A percentile compares a stretch with the other conserved stretches of the same genome.
phyloP scores from a whole-genome alignment of 2,797 vertebrate species.

The Podarcis lilfordi region DNA sequence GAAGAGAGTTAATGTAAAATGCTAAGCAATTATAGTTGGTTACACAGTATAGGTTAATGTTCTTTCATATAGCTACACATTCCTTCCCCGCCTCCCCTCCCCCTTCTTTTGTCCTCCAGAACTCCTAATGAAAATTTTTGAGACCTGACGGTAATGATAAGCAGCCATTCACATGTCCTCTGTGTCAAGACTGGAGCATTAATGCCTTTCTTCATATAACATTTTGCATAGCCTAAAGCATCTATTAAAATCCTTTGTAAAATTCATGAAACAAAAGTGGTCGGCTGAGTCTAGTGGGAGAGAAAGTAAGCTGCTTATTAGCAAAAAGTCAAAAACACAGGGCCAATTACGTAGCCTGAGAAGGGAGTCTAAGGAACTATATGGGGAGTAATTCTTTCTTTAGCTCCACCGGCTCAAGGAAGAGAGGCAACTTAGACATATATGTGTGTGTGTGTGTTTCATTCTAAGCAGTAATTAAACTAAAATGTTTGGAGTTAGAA shows the following conservation, averaged over 20 bases:
- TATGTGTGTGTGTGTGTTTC: slow-evolving; percentile 56
- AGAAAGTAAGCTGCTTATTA: slow-evolving; percentile 99
- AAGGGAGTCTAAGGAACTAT: slow-evolving; percentile 96
- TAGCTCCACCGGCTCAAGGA: slow-evolving; percentile 93
- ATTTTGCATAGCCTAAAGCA: slow-evolving; percentile 99
- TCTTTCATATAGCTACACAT: slow-evolving; percentile 91
- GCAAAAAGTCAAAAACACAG: slow-evolving; percentile 99
- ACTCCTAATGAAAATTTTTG: slow-evolving; percentile 98
- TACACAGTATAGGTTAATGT: slow-evolving; percentile 98
- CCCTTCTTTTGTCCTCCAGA: slow-evolving; percentile 90
- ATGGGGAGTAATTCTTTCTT: slow-evolving; percentile 93
- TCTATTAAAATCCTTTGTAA: slow-evolving; percentile 99
- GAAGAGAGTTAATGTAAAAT: slow-evolving; percentile 89
- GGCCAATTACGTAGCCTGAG: slow-evolving; percentile 99
- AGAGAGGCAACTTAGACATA: slow-evolving; percentile 79
- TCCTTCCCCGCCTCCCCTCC: slow-evolving; percentile 51
- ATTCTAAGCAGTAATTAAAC: slow-evolving; percentile 97
- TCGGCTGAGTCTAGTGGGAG: slow-evolving; percentile 99
- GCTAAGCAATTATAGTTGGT: slow-evolving; percentile 98
- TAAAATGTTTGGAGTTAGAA: slow-evolving; percentile 97
- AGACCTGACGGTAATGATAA: slow-evolving; percentile 99
- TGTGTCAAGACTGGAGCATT: slow-evolving; percentile 93
- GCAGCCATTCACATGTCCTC: slow-evolving; percentile 93
- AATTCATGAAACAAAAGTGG: slow-evolving; percentile 99
- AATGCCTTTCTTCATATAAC: slow-evolving; percentile 96